These are phyloP conservation scores for Poeciliopsis prolifica DNA, from an alignment of 2,113 vertebrate genomes.

Conservation along the genomic window DNA sequence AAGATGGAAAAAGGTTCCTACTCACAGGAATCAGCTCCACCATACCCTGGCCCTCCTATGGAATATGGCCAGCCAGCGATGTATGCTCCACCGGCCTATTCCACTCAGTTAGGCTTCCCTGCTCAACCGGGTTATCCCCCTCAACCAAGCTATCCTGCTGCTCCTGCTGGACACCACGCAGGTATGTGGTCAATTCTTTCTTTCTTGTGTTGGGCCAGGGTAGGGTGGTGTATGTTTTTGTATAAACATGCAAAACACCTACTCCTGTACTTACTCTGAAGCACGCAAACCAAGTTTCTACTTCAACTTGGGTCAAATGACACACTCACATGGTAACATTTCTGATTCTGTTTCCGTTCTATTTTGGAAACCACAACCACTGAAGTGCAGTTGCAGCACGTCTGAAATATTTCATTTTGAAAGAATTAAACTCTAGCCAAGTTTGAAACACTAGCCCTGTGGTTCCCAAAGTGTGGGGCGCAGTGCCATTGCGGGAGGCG, in stretches of 20 bases:
- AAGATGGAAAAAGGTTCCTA: slow-evolving; percentile 63
- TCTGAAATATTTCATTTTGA: neutral
- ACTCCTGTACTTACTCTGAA: neutral
- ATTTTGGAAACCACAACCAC: neutral
- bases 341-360: neutral
- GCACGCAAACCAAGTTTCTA: neutral
- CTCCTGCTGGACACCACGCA: neutral
- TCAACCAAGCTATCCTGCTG: neutral
- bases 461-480: no score
- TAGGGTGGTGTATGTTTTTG: no score
- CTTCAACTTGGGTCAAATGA: no score
- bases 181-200: neutral
- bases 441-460: no score
- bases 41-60: slow-evolving; percentile 62
- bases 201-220: no score
- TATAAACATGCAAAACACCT: neutral
- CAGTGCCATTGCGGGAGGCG: no score
- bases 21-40: slow-evolving; percentile 46
- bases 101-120: slow-evolving; percentile 16
- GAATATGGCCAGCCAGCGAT: slow-evolving; percentile 32
- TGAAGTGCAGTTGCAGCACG: neutral
- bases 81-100: slow-evolving; percentile 11
- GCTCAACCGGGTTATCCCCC: slow-evolving; percentile 14
- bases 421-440: slow-evolving; percentile 20
- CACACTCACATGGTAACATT: neutral